Evolutionary conservation across 2,888 invertebrate genomes (phyloP), one percentile per base, ranked within the genome.

Genomic region (Rotaria macrura): DNA sequence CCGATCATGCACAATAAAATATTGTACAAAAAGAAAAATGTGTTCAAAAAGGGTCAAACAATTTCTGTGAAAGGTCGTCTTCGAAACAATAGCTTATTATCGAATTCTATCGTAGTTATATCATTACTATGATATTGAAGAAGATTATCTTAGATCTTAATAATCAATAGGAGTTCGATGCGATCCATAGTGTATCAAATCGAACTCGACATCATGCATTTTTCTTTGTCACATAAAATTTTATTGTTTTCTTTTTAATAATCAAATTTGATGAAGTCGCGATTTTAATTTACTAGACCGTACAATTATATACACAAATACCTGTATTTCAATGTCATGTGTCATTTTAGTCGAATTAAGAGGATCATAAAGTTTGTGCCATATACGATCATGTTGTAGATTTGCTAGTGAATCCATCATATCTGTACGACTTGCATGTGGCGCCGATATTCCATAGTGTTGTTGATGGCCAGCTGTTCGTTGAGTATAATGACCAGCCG

Each of bases 361-460:
- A 34, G 79, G 79, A 79, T 79, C 79, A 43, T 79, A 79, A 23
- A 79, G 43, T 79, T 79, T 79, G n/a, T 40, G 17, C 79, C 79
- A 79, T 79, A 79, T 79, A 14, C n/a, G 40, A 79, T 79, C 79
- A 43, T 43, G 79, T 43, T 79, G 79, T 79, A 79, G 43, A 79
- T 79, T 79, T 3, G 79, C 79, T 79, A 79, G 43, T 79, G 79
- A 38, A n/a, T 79, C 79, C 12, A 43, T 79, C 43, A 17, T n/a
- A 5, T 40, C 43, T 43, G 79, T 38, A 25, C 79, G 79, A 79
- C n/a, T 79, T 79, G 79, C 3, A 65, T 65, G 65, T 79, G 79
- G 12, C 25, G 10, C 9, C 25, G 25, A 23, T 34, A 20, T 6
- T 34, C 65, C 65, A 34, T 17, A 14, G 17, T 65, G 34, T 54